These are phyloP conservation scores for Amphilophus citrinellus DNA, from an alignment of 2,113 vertebrate species.

Conservation along the genomic window DNA sequence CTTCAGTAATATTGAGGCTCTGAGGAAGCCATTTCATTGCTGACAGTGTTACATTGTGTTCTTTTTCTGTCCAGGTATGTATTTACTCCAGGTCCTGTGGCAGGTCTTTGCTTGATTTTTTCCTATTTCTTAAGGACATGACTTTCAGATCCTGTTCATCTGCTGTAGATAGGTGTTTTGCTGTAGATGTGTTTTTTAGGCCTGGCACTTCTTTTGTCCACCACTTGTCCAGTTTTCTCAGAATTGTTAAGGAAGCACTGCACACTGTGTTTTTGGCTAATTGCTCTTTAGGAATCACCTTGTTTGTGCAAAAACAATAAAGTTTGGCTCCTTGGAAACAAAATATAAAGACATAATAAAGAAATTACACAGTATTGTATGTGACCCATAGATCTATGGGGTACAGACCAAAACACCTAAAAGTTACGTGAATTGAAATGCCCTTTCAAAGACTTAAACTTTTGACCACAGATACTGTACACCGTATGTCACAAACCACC, in stretches of 20 bases:
- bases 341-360: no score
- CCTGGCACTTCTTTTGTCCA: neutral
- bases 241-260: neutral
- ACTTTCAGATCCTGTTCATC: neutral
- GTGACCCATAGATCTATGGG: slow-evolving; percentile 1
- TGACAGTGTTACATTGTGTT: neutral
- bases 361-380: no score
- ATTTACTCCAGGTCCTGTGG: no score
- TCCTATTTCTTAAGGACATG: neutral
- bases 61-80: neutral
- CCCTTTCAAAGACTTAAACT: slow-evolving; percentile 72
- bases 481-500: slow-evolving; percentile 69
- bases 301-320: no score
- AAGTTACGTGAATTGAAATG: slow-evolving; percentile 64
- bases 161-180: neutral
- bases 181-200: no score
- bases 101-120: neutral
- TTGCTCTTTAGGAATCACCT: neutral
- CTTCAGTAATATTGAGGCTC: neutral
- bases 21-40: neutral
- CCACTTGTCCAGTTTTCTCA: neutral
- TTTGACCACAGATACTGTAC: slow-evolving; percentile 54
- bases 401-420: slow-evolving; percentile 11
- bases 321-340: no score
- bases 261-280: neutral